These are phyloP conservation scores for Latheticus oryzae DNA, from an alignment of 2,888 invertebrate species.

Conservation along the genomic window DNA sequence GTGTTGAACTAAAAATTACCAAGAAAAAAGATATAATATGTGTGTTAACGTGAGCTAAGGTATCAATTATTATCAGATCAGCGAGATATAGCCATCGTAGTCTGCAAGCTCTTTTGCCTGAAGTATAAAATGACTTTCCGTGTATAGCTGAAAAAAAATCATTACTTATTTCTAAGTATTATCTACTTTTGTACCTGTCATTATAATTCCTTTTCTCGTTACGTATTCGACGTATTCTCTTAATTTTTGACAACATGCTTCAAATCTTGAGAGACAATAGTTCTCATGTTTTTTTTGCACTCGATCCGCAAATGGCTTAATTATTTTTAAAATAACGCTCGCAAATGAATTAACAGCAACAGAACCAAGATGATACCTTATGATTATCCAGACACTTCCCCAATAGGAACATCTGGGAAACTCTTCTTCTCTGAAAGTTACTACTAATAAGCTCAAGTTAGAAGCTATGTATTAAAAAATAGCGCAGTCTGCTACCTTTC, in stretches of 20 bases:
- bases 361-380: slow-evolving; percentile 52
- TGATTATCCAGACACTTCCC: slow-evolving; percentile 41
- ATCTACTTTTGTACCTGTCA: slow-evolving; percentile 49
- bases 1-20: background rate
- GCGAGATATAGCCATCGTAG: slow-evolving; percentile 5
- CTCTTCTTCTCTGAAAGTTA: no score
- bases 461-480: no score
- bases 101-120: slow-evolving; percentile 8
- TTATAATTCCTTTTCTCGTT: slow-evolving; percentile 54
- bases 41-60: background rate
- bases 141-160: slow-evolving; percentile 11
- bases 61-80: slow-evolving; percentile 7
- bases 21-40: background rate
- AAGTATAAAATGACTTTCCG: background rate
- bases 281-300: background rate
- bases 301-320: slow-evolving; percentile 23
- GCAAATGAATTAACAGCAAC: slow-evolving; percentile 51
- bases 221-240: slow-evolving; percentile 50
- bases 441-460: no score
- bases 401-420: no score
- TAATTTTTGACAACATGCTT: slow-evolving; percentile 37
- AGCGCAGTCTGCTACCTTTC: no score
- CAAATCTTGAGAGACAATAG: slow-evolving; percentile 10
- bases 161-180: background rate
- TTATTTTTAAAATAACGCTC: slow-evolving; percentile 48